phyloP scores from a whole-genome alignment of 2,888 invertebrate species.

The Terebella lapidaria region DNA sequence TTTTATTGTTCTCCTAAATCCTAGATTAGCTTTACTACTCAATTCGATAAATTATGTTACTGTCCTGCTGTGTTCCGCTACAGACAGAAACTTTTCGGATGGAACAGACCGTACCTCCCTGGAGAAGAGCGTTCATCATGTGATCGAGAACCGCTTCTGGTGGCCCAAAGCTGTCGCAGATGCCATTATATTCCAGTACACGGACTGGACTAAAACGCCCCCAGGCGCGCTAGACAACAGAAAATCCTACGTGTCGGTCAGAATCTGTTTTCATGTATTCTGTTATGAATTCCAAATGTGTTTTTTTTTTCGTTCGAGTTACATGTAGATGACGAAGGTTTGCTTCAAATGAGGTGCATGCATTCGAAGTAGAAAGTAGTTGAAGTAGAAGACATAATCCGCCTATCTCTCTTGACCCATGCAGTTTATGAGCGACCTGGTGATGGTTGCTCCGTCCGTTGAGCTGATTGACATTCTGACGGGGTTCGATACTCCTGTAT shows the following conservation, averaged over 20 bases:
- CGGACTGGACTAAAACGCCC: slow-evolving; percentile 12
- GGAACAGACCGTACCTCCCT: slow-evolving; percentile 14
- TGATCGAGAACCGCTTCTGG: slow-evolving; percentile 15
- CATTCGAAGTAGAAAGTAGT: no score
- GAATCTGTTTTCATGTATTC: no score
- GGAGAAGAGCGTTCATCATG: slow-evolving; percentile 11
- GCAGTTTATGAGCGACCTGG: slow-evolving; percentile 22
- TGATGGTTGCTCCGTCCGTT: slow-evolving; percentile 20
- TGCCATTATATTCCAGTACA: slow-evolving; percentile 10
- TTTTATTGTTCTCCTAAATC: no score
- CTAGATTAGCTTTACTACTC: no score
- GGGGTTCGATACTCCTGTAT: slow-evolving; percentile 5
- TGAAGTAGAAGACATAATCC: no score
- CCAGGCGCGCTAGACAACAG: slow-evolving; percentile 9
- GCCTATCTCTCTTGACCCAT: not conserved
- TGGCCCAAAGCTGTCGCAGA: slow-evolving; percentile 14
- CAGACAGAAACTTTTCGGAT: slow-evolving; percentile 7
- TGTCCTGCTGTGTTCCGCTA: not conserved
- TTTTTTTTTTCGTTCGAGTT: no score
- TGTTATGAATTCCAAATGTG: no score
- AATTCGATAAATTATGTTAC: no score
- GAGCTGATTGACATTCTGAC: slow-evolving; percentile 9
- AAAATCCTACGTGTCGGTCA: slow-evolving; percentile 9
- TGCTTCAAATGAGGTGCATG: no score
- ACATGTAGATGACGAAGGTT: no score